phyloP scores from a whole-genome alignment of 2,888 invertebrate species.

The Bembecia ichneumoniformis region DNA sequence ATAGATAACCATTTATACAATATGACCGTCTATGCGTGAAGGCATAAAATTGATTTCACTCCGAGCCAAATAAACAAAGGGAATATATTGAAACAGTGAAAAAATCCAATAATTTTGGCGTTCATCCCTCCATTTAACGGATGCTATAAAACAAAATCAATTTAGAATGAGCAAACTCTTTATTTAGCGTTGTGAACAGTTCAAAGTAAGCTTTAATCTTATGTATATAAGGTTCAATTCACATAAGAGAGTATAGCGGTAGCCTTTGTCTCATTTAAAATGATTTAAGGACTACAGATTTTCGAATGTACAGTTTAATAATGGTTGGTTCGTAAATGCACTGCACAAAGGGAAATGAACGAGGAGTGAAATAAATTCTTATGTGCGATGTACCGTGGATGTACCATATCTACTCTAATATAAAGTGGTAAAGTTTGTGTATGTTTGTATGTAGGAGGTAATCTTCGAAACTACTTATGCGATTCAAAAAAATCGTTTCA shows the following conservation, averaged over 20 bases:
- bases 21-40: too few species aligned
- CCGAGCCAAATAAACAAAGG: not conserved
- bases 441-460: too few species aligned
- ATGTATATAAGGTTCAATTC: not conserved
- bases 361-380: too few species aligned
- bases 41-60: not conserved
- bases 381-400: too few species aligned
- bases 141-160: conserved; percentile 7
- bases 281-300: not conserved
- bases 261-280: not conserved
- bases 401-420: too few species aligned
- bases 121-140: conserved; percentile 1
- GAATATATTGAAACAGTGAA: not conserved
- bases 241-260: not conserved
- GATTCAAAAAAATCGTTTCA: too few species aligned
- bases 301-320: not conserved
- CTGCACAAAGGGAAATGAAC: too few species aligned
- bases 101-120: not conserved
- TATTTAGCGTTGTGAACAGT: not conserved
- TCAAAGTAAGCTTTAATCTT: not conserved
- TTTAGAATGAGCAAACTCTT: conserved; percentile 1
- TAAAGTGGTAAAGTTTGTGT: too few species aligned
- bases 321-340: not conserved
- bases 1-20: too few species aligned
- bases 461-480: too few species aligned